Evolutionary conservation across 2,113 vertebrate species (phyloP), one percentile per base, ranked within the genome.

Genomic region (Enhydra lutris): DNA sequence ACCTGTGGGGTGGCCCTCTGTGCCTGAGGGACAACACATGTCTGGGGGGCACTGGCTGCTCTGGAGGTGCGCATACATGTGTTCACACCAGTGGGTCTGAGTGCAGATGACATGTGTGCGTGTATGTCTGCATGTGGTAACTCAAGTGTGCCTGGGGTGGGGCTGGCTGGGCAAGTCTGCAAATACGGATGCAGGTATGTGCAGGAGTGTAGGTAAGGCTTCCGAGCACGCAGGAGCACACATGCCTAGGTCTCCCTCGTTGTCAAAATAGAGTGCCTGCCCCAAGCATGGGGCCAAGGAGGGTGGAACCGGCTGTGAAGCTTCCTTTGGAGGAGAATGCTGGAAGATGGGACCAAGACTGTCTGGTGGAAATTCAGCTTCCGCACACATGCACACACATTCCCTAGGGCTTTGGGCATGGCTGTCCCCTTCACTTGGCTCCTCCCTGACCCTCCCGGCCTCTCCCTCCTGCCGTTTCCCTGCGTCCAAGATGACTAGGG

Each of bases 1-100:
- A 81, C 76, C 91, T 15, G n/a, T 1, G 61, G 61, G 57, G 69
- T 76, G 39, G 63, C 65, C 59, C 59, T 65, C 93, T 91, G 90
- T 47, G 93, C 36, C 78, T 0, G 7, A 61, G 69, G 65, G n/a
- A 39, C 0, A 12, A 29, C 45, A 1, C 20, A 13, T 11, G 52
- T 67, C 36, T 36, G 34, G 36, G 82, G 69, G 6, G 42, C 1
- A 3, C 59, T 42, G 17, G 36, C 45, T 50, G 8, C 80, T 61
- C 61, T 4, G 15, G 55, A 18, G 34, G 31, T 42, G 78, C 73
- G 21, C 4, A 31, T 6, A 3, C 0, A 1, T 34, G 89, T 50
- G 34, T 71, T 52, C 81, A 14, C 0, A 7, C 57, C 7, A 0
- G 39, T 7, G 8, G 47, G 52, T 55, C 47, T 91, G 18, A 71